A percentile compares a stretch with the other conserved stretches of the same genome.
Conservation (phyloP, 2,888 invertebrate species). For the Lycaena phlaeas region DNA sequence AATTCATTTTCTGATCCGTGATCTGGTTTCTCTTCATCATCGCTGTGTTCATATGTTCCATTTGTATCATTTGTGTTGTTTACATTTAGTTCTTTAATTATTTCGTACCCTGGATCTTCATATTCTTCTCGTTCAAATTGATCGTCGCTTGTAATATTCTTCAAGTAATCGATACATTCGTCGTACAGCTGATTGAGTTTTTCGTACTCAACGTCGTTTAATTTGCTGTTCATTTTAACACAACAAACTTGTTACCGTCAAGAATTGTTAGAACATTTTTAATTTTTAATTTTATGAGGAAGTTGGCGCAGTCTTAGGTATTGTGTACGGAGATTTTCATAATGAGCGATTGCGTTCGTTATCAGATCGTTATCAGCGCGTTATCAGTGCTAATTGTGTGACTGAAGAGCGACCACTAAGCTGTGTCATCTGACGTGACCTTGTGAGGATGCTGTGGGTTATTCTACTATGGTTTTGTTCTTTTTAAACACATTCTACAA, state of each 20-base stretch:
- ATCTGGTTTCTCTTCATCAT: conserved; percentile 5
- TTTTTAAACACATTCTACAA: too few species aligned
- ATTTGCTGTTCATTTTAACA: conserved; percentile 23
- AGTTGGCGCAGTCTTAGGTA: conserved; percentile 1
- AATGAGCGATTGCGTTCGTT: conserved; percentile 17
- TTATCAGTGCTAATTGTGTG: conserved; percentile 38
- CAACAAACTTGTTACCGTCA: too few species aligned
- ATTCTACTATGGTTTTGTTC: conserved; percentile 20
- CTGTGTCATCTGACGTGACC: conserved; percentile 27
- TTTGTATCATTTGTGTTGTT: conserved; percentile 8
- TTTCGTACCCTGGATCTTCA: conserved; percentile 34
- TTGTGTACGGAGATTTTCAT: not conserved
- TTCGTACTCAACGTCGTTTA: conserved; percentile 34
- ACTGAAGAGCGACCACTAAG: conserved; percentile 26
- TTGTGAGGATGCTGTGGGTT: conserved; percentile 26
- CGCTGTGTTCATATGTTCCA: not conserved
- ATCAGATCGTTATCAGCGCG: conserved; percentile 23
- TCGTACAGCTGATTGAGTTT: conserved; percentile 52
- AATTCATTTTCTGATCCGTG: conserved; percentile 5
- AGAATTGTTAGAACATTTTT: not conserved
- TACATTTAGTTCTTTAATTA: conserved; percentile 26
- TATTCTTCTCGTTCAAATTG: conserved; percentile 15
- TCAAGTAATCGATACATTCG: conserved; percentile 52
- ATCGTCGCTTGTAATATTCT: conserved; percentile 22
- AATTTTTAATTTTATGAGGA: conserved; percentile 4